Percentiles rank a stretch among this genome's conserved stretches.
Conservation (phyloP, 2,888 invertebrate species). For the Pristionchus japonicus region DNA sequence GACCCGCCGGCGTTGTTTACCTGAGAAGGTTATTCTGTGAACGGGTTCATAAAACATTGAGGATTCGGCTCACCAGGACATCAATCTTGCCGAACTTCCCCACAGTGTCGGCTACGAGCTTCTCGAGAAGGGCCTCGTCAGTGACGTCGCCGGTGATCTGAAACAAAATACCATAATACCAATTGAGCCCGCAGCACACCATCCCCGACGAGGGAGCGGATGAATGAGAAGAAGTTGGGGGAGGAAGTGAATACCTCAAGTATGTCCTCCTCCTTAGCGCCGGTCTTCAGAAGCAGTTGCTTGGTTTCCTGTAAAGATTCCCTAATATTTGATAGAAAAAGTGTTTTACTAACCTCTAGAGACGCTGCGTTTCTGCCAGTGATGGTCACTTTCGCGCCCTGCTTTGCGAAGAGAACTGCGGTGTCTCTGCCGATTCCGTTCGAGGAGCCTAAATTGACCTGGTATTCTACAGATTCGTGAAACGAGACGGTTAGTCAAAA, state of each 20-base stretch:
- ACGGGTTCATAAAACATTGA: too few species aligned
- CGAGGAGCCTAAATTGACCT: neutral
- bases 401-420: neutral
- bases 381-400: neutral
- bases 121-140: neutral
- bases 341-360: neutral
- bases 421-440: neutral
- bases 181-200: too few species aligned
- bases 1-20: constrained; percentile 7
- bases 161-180: too few species aligned
- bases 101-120: neutral
- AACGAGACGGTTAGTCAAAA: neutral
- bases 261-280: neutral
- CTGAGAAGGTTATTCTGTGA: neutral
- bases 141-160: neutral
- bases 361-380: neutral
- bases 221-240: too few species aligned
- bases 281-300: neutral
- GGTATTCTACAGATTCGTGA: neutral
- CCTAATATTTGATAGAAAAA: neutral
- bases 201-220: too few species aligned
- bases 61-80: neutral
- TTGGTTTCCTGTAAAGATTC: neutral
- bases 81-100: neutral
- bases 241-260: neutral